A percentile compares a stretch with the other conserved stretches of the same genome.
phyloP scores from a whole-genome alignment of 1,140 invertebrate genomes.

The Vollenhovia emeryi region DNA sequence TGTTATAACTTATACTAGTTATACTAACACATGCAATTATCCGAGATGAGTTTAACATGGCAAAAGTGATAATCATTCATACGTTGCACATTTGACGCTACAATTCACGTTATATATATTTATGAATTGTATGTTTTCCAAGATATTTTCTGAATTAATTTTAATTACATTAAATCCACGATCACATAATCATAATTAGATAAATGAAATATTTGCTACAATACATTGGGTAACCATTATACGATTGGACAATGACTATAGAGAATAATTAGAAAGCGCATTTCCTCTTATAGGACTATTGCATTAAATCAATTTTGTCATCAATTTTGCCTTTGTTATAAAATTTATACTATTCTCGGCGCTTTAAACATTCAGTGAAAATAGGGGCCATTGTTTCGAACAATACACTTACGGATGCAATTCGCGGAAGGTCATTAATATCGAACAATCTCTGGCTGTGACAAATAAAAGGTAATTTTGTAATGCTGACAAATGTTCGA shows the following conservation, averaged over 20 bases:
- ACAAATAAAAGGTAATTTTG: conserved; percentile 85
- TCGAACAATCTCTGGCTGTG: conserved; percentile 87
- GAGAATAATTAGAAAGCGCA: conserved; percentile 4
- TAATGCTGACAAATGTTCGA: conserved; percentile 73
- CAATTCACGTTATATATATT: background rate
- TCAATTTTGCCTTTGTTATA: conserved; percentile 14
- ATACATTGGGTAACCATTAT: background rate
- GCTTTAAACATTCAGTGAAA: background rate
- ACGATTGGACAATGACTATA: background rate
- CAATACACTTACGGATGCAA: conserved; percentile 76
- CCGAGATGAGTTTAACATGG: background rate
- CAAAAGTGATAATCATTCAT: background rate
- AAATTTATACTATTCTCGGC: background rate
- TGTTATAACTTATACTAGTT: background rate
- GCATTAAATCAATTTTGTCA: conserved; percentile 18
- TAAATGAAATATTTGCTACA: background rate
- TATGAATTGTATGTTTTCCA: background rate
- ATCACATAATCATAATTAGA: background rate
- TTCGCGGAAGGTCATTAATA: conserved; percentile 85
- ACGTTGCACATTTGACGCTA: background rate
- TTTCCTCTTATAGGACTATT: background rate
- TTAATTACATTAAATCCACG: background rate
- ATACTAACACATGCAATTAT: conserved; percentile 41
- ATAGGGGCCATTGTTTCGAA: background rate
- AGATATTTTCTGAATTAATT: background rate